Evolutionary conservation across 2,797 vertebrate genomes (phyloP).

Genomic region (Sciurus carolinensis): DNA sequence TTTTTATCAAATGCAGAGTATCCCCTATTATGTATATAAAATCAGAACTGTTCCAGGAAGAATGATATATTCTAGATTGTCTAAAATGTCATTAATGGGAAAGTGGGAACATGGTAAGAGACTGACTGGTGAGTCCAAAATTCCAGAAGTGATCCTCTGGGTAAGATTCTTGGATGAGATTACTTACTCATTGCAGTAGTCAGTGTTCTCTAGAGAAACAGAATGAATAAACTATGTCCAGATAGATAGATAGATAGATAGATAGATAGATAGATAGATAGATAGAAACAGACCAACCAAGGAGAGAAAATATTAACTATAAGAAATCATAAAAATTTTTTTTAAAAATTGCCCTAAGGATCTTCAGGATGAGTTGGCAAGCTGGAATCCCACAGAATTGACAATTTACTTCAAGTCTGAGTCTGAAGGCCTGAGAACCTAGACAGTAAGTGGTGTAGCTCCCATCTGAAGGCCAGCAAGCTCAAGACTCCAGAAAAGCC

Average conservation of each 20-base stretch:
- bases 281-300: background rate
- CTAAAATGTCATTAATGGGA: background rate
- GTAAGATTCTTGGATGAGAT: background rate
- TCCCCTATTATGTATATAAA: background rate
- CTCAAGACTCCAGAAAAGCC: background rate
- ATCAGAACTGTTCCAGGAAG: background rate
- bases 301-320: background rate
- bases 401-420: background rate
- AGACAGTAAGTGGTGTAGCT: background rate
- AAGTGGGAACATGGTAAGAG: background rate
- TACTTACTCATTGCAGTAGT: background rate
- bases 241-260: background rate
- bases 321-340: background rate
- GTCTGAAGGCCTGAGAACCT: background rate
- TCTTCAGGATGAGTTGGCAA: background rate
- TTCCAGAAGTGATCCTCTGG: background rate
- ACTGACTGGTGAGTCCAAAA: background rate
- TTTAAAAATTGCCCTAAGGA: background rate
- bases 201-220: background rate
- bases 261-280: background rate
- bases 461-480: background rate
- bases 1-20: background rate
- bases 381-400: background rate
- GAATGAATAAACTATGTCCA: background rate
- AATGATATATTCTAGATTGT: background rate